Evolutionary conservation across 2,888 invertebrate genomes (phyloP).

Genomic region (Drosophila anomalipes): DNA sequence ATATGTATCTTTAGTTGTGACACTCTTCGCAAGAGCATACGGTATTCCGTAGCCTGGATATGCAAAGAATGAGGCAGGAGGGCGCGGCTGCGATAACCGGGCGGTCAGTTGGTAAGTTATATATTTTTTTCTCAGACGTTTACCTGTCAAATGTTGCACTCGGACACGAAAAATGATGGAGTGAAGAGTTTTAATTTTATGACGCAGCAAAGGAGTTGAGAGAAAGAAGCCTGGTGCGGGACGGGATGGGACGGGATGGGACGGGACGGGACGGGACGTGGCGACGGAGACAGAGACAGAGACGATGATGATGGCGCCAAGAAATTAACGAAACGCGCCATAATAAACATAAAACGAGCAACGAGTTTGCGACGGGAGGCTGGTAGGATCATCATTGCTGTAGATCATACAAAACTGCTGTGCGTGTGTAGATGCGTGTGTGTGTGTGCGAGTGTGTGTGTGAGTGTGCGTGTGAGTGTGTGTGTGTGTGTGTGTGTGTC

Average conservation of each 20-base stretch:
- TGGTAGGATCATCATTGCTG: constrained; percentile 54
- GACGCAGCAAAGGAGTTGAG: constrained; percentile 75
- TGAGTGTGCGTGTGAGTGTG: no score
- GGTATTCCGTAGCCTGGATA: constrained; percentile 25
- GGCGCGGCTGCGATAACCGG: constrained; percentile 64
- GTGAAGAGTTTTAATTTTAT: constrained; percentile 83
- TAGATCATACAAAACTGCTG: constrained; percentile 35
- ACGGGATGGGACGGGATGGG: not conserved
- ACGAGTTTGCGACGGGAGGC: constrained; percentile 17
- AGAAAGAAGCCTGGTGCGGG: constrained; percentile 34
- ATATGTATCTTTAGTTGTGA: not conserved
- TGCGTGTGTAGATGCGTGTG: constrained; percentile 2
- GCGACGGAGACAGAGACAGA: constrained; percentile 11
- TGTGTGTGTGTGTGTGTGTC: not conserved
- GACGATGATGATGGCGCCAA: constrained; percentile 73
- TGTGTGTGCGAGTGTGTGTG: not conserved
- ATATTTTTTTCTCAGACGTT: constrained; percentile 70
- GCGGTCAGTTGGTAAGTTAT: constrained; percentile 54
- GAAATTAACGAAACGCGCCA: constrained; percentile 81
- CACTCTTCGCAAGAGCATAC: constrained; percentile 28
- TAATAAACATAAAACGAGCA: constrained; percentile 70
- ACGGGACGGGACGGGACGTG: constrained; percentile 5
- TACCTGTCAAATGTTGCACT: constrained; percentile 83
- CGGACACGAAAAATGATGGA: constrained; percentile 83
- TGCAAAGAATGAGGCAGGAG: constrained; percentile 35